phyloP scores from a whole-genome alignment of 2,797 vertebrate genomes.

The Sebastes steindachneri region DNA sequence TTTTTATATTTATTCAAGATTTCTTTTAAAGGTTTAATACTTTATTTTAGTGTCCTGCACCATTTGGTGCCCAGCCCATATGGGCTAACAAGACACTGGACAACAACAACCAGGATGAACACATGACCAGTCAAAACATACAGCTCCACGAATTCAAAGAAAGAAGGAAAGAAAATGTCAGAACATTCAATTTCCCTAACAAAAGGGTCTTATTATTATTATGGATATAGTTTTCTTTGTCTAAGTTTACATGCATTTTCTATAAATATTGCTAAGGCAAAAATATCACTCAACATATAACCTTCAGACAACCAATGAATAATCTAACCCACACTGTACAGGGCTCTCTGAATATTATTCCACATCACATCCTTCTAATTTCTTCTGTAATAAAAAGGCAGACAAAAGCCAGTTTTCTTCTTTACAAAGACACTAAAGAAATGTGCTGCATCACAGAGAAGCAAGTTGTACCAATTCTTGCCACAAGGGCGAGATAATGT shows the following conservation, averaged over 20 bases:
- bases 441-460: not conserved
- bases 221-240: not conserved
- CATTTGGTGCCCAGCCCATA: not conserved
- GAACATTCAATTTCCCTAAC: too few relatives aligned
- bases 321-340: too few relatives aligned
- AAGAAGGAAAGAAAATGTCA: too few relatives aligned
- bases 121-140: not conserved
- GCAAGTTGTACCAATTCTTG: not conserved
- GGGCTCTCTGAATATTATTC: not conserved
- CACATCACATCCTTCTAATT: not conserved
- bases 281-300: too few relatives aligned
- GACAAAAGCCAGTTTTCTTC: not conserved
- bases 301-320: not conserved
- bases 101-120: not conserved
- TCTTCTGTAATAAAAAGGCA: not conserved
- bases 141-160: not conserved
- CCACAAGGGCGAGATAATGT: conserved; percentile 35
- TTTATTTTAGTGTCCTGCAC: not conserved
- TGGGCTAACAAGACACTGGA: not conserved
- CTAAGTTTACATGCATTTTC: not conserved
- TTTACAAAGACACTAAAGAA: not conserved
- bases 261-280: not conserved
- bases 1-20: not conserved
- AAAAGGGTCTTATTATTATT: not conserved
- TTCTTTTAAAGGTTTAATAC: not conserved